Evolutionary conservation across 2,113 vertebrate species (phyloP).

Genomic region (Macaca mulatta): DNA sequence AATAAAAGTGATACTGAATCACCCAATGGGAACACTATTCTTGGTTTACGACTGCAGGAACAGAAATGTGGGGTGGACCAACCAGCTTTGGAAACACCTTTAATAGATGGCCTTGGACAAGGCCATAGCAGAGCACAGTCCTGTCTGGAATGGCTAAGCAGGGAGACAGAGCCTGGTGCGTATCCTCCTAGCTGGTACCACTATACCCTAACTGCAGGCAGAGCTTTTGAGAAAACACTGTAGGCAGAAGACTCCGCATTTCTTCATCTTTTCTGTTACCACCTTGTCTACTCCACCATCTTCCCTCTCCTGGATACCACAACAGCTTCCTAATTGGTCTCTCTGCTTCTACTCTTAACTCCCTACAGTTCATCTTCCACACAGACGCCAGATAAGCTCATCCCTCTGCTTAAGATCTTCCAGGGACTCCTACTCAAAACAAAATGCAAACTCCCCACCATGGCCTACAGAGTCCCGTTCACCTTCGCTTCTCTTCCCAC

Average conservation of each 20-base stretch:
- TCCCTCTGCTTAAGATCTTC: not conserved
- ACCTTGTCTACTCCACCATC: not conserved
- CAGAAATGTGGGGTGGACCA: not conserved
- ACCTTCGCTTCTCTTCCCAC: not conserved
- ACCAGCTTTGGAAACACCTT: not conserved
- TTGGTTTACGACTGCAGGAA: not conserved
- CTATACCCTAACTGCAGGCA: too few relatives aligned
- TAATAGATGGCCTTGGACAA: not conserved
- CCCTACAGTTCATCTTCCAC: not conserved
- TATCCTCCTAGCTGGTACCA: not conserved
- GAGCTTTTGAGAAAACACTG: not conserved
- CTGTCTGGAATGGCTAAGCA: not conserved
- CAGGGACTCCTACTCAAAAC: not conserved
- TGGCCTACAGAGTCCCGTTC: not conserved
- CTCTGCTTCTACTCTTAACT: not conserved
- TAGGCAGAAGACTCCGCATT: not conserved
- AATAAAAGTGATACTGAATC: not conserved
- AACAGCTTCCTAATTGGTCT: not conserved
- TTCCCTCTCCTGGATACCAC: not conserved
- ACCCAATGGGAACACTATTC: not conserved
- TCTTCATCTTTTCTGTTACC: not conserved
- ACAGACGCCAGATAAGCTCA: not conserved
- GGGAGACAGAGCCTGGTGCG: not conserved
- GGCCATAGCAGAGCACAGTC: not conserved
- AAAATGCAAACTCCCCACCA: not conserved